Conservation (phyloP, 1,140 invertebrate genomes). For the Mylabris phalerata region DNA sequence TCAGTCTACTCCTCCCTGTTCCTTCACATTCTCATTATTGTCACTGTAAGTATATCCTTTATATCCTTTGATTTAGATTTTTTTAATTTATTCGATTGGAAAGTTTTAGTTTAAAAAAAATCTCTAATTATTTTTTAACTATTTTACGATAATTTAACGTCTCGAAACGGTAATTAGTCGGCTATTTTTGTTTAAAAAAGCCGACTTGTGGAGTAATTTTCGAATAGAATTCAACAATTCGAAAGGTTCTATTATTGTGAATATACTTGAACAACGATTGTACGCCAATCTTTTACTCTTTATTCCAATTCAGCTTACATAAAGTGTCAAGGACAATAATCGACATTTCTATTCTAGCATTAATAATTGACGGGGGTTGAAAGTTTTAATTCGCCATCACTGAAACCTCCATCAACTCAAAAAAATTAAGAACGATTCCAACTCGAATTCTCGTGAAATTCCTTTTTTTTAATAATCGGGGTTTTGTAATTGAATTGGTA, state of each 20-base stretch:
- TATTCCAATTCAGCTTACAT: slow-evolving; percentile 11
- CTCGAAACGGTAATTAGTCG: neutral
- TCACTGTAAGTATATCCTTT: slow-evolving; percentile 16
- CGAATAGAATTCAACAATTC: neutral
- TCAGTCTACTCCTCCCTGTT: slow-evolving; percentile 18
- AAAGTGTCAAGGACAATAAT: slow-evolving; percentile 21
- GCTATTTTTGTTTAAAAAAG: neutral
- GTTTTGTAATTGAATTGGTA: too few relatives aligned
- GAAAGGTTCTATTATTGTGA: neutral
- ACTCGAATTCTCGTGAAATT: too few relatives aligned
- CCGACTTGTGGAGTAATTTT: neutral
- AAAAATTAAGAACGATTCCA: too few relatives aligned
- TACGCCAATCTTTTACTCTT: slow-evolving; percentile 8
- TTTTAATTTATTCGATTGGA: neutral
- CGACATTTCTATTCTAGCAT: slow-evolving; percentile 9
- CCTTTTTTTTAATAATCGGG: too few relatives aligned
- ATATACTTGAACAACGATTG: slow-evolving; percentile 11
- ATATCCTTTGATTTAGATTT: neutral
- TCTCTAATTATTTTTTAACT: neutral
- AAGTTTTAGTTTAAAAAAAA: neutral
- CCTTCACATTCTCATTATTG: slow-evolving; percentile 13
- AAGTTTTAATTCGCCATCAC: too few relatives aligned
- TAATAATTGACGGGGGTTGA: too few relatives aligned
- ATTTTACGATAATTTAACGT: neutral
- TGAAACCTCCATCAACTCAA: too few relatives aligned